Evolutionary conservation across 1,140 invertebrate genomes (phyloP), one percentile per base, ranked within the genome.

Genomic region (Calliphora vicina): DNA sequence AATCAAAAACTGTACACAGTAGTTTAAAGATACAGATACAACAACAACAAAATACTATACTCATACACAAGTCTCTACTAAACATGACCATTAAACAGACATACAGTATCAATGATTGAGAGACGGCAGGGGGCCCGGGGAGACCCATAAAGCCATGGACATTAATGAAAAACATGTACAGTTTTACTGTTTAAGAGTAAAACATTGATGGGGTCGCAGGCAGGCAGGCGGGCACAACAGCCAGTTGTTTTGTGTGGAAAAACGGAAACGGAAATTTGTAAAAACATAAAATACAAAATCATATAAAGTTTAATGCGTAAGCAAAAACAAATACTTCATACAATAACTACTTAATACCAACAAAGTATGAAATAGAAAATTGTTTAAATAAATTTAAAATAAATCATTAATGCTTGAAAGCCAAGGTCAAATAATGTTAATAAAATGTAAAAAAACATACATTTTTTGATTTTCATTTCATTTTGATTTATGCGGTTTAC

Each of bases 371-470:
- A 50, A 50, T 67, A 25, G 61, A 67, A 67, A 67, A 67, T 67
- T 35, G 20, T 67, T 67, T 13, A 50, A 50, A 50, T 50, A 23
- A 67, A 67, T 12, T 67, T 67, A 9, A 67, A 67, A 67, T 67
- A 67, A 67, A 23, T 67, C 61, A 67, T 67, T 67, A 67, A 67
- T 67, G 61, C 61, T 67, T 67, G 61, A 67, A 67, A 67, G 61
- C 61, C 61, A 67, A 67, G 61, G 61, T 67, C 20, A 67, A 50
- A n/a, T n/a, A n/a, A 50, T 17, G 45, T 50, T 50, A 12, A 6
- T 17, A 50, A 50, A 4, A 50, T 50, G 12, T 17, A 50, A 12
- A 50, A 50, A 50, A 50, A 50, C 35, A 35, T 10, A 35, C 35
- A 35, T 10, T 2, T 35, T 35, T 35, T 35, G 29, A 29, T 29